These are phyloP conservation scores for Operophtera brumata DNA, from an alignment of 2,888 invertebrate genomes.

Conservation along the genomic window DNA sequence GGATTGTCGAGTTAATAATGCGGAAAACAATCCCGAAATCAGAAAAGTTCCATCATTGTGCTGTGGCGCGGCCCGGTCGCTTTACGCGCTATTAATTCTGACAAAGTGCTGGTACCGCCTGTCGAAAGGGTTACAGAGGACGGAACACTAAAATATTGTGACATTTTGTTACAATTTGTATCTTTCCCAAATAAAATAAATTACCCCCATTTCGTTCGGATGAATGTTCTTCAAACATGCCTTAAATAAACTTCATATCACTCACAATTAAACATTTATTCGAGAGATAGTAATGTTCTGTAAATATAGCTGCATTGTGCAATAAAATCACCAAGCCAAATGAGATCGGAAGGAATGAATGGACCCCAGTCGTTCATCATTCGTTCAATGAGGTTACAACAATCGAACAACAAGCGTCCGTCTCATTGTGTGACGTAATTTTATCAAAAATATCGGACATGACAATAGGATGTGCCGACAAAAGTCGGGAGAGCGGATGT, in stretches of 20 bases:
- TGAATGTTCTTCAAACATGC: constrained; percentile 31
- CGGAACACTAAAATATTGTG: constrained; percentile 70
- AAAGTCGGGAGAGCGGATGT: constrained; percentile 80
- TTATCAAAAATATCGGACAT: constrained; percentile 77
- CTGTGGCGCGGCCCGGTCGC: constrained; percentile 49
- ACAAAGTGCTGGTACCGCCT: constrained; percentile 64
- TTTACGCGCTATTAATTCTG: constrained; percentile 78
- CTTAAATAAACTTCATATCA: constrained; percentile 29
- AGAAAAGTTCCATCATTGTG: constrained; percentile 62
- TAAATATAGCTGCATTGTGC: constrained; percentile 60
- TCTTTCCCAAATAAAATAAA: constrained; percentile 27
- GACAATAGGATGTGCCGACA: constrained; percentile 70
- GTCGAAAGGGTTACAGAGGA: constrained; percentile 71
- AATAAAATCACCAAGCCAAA: constrained; percentile 58
- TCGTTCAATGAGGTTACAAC: constrained; percentile 73
- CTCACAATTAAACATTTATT: constrained; percentile 31
- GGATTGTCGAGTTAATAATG: constrained; percentile 77
- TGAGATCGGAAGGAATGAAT: constrained; percentile 69
- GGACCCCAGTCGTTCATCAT: constrained; percentile 65
- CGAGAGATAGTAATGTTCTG: constrained; percentile 54
- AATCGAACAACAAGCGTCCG: constrained; percentile 72
- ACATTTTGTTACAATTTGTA: constrained; percentile 49
- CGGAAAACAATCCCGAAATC: constrained; percentile 77
- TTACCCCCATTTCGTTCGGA: constrained; percentile 24
- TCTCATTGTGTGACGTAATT: constrained; percentile 75